A percentile compares a stretch with the other conserved stretches of the same genome.
These are phyloP conservation scores for Lissonota sp. DNA, from an alignment of 2,888 invertebrate genomes.

Conservation along the genomic window DNA sequence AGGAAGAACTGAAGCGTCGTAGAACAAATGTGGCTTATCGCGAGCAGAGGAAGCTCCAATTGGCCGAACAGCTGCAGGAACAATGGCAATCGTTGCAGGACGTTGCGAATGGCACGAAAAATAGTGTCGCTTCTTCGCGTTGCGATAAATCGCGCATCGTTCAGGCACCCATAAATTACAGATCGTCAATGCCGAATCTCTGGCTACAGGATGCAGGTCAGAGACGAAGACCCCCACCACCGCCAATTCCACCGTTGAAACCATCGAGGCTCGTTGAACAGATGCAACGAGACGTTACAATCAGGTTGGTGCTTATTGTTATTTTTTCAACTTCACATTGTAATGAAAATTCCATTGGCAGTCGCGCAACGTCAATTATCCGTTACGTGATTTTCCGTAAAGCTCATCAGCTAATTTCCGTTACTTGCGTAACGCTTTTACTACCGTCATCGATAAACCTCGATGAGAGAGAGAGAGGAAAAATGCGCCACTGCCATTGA, in stretches of 20 bases:
- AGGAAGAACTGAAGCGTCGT: constrained; percentile 91
- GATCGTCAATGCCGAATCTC: constrained; percentile 86
- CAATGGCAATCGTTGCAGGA: constrained; percentile 87
- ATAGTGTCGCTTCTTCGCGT: constrained; percentile 70
- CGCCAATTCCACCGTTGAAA: constrained; percentile 86
- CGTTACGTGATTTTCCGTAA: too few species aligned
- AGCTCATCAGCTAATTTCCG: too few species aligned
- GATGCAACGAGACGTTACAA: constrained; percentile 79
- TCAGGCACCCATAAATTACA: constrained; percentile 84
- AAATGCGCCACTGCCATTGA: not conserved
- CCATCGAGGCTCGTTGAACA: constrained; percentile 84
- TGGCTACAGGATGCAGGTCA: constrained; percentile 84
- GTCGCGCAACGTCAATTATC: too few species aligned
- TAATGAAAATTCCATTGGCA: too few species aligned
- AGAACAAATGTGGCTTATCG: constrained; percentile 89
- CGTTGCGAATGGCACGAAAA: constrained; percentile 79
- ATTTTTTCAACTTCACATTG: not conserved
- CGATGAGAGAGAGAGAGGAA: not conserved
- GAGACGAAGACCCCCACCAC: constrained; percentile 82
- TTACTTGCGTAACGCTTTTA: too few species aligned
- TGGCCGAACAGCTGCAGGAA: constrained; percentile 80
- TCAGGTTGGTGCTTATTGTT: constrained; percentile 73
- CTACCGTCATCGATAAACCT: too few species aligned
- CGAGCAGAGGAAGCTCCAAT: constrained; percentile 84
- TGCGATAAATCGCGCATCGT: constrained; percentile 77